Base-by-base conservation (phyloP, 2,888 invertebrate genomes). In the Agrochola litura region DNA sequence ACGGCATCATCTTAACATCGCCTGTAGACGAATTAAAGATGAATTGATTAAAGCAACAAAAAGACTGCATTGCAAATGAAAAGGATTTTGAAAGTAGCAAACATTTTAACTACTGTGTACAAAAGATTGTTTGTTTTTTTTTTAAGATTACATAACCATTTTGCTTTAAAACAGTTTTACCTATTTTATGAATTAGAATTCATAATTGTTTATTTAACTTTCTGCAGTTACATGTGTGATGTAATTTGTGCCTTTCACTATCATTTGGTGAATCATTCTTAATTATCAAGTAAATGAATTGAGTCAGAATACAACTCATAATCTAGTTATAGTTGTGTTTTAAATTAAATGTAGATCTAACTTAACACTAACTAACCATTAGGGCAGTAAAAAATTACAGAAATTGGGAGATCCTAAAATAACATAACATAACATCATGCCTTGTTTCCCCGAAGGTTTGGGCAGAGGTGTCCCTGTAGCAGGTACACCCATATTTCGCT, bases 1-100 rank as follows among this genome's bases (percentile, higher is more conserved):
- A 96, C 88, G 98, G 98, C 97, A 97, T 98, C 98, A 98, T 98
- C 95, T 97, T 98, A 93, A 95, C 97, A 97, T 97, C 89, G 95
- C 97, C 96, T 96, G 92, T 68, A 89, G 91, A 79, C 16, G 72
- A 65, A 77, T 66, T 37, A 71, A 67, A 64, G n/a, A 72, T 6
- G 43, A 14, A 37, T 41, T 19, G 41, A 41, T 56, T 54, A 43
- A 54, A 14, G 12, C 60, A 79, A 60, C 74, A 66, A 30, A 61
- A 74, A 54, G 10, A 12, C 46, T 56, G 30, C 74, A 66, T 79
- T 19, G n/a, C 61, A 56, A 80, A 56, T 74, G 30, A 49, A 52
- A 52, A 43, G 1, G 0, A 74, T 56, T 60, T 74, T 65, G 25
- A 60, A 80, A 60, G 61, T 30, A n/a, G 0, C 16, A 6, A 56